These are phyloP conservation scores for Condylura cristata DNA, from an alignment of 2,113 vertebrate species.

Conservation along the genomic window DNA sequence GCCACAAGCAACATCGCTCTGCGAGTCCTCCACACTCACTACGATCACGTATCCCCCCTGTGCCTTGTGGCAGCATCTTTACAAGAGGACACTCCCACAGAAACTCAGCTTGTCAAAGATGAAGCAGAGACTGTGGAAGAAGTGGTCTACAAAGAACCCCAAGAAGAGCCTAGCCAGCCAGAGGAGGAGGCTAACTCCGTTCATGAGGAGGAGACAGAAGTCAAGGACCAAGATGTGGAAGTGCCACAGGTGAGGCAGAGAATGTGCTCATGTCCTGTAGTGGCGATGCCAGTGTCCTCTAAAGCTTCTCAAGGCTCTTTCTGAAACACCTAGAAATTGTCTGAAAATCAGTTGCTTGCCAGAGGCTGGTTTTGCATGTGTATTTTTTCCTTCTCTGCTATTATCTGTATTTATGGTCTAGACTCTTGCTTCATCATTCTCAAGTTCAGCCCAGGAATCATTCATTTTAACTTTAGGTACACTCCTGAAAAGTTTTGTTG, in stretches of 20 bases:
- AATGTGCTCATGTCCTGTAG: not conserved
- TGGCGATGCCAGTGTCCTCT: not conserved
- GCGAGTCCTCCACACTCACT: slow-evolving; percentile 90
- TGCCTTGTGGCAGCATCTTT: not conserved
- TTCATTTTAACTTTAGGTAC: not conserved
- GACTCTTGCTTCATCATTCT: not conserved
- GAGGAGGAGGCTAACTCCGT: not conserved
- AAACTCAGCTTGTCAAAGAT: rapidly evolving
- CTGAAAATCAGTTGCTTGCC: not conserved
- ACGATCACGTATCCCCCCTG: slow-evolving; percentile 91
- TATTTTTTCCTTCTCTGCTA: not conserved
- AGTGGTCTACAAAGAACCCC: not conserved
- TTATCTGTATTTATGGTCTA: not conserved
- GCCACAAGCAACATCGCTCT: slow-evolving; percentile 87
- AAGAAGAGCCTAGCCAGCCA: not conserved
- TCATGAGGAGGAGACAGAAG: slow-evolving; percentile 64
- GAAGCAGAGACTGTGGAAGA: not conserved
- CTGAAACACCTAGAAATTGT: not conserved
- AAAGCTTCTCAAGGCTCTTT: not conserved
- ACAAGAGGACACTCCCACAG: rapidly evolving
- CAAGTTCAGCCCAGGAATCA: not conserved
- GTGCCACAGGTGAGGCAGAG: not conserved
- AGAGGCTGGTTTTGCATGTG: not conserved
- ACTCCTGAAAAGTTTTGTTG: not conserved
- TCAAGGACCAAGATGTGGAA: not conserved